Base-by-base conservation (phyloP, 2,888 invertebrate species). In the Phasia obesa region DNA sequence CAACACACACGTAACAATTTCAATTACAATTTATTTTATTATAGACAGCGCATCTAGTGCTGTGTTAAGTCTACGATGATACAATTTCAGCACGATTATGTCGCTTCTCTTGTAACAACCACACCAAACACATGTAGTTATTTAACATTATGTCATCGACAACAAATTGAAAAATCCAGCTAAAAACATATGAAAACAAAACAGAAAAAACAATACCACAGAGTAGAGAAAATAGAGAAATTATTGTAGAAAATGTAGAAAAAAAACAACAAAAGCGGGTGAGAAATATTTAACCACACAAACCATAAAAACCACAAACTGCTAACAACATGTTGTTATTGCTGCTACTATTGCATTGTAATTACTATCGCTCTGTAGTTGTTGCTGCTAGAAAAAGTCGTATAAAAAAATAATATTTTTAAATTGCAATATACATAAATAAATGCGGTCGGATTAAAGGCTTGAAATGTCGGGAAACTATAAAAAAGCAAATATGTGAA, bases 221-320 rank as follows among this genome's bases (percentile, higher is more conserved):
- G 47, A 31, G 17, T 35, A 13, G 55, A 73, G 60, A 64, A 64
- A 65, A 57, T 11, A 47, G 38, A 69, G 38, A 53, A 51, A 69
- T 31, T 60, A 23, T 17, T 42, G 13, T 13, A 25, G 57, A 49
- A 79, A 62, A 42, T n/a, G 60, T 51, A 27, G 51, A 76, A 51
- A 21, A 47, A 62, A 55, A 25, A 19, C 51, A 59, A 44, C 51
- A 65, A 73, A 67, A 74, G 83, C 59, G 67, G 71, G 60, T 69
- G 76, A 73, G 76, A 71, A 67, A 69, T 65, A 77, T 60, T 70
- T 53, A 60, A 70, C 71, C 83, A 60, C 75, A 83, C 25, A 77
- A 69, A 67, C 71, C 73, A 84, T 69, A 23, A 73, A 62, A 71
- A 55, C 79, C 75, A 42, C 79, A 80, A 78, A 74, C 42, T 47